Base-by-base conservation (phyloP, 2,888 invertebrate genomes). In the Dynastes hyllus region DNA sequence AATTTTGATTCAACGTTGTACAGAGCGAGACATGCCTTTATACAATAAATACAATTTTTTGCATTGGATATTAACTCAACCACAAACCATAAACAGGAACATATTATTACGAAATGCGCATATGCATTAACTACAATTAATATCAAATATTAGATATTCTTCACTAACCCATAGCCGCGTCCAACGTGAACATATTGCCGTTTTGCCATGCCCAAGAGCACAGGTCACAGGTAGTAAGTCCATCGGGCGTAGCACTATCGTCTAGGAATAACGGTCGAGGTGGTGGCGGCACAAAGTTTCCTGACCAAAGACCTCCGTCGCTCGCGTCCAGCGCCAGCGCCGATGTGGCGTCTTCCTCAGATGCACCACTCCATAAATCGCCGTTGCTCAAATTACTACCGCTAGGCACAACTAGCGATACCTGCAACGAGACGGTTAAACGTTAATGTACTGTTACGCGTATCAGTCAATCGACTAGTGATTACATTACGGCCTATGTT, bases 201-300 rank as follows among this genome's bases (percentile, higher is more conserved):
- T 90, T 90, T 86, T 92, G 92, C 91, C 92, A 92, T 84, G 94
- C 94, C 94, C 94, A 94, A 84, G 93, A 91, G 88, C 94, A 94
- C 83, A 94, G 91, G 89, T 94, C 94, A 89, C 94, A 94, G 86
- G 93, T 93, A 85, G 94, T 94, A 83, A 93, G 91, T 80, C 93
- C 94, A 88, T 94, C 93, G 80, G 93, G 91, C 83, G 91, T 90
- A 83, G 91, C 91, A 82, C 90, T 90, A 82, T 93, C 92, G 86
- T 93, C 93, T 82, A 93, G 90, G 87, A 92, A 92, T 70, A 93
- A 91, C 77, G 93, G 92, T 83, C 93, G 89, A 50, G 94, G 94
- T 79, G 93, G 94, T 80, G 93, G 93, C 81, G 93, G 93, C 83
- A 93, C 92, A 87, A 93, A 93, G 84, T 90, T 89, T 27, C 88